These are phyloP conservation scores for Bryconaethiops microstoma DNA, from an alignment of 2,797 vertebrate genomes.

Conservation along the genomic window DNA sequence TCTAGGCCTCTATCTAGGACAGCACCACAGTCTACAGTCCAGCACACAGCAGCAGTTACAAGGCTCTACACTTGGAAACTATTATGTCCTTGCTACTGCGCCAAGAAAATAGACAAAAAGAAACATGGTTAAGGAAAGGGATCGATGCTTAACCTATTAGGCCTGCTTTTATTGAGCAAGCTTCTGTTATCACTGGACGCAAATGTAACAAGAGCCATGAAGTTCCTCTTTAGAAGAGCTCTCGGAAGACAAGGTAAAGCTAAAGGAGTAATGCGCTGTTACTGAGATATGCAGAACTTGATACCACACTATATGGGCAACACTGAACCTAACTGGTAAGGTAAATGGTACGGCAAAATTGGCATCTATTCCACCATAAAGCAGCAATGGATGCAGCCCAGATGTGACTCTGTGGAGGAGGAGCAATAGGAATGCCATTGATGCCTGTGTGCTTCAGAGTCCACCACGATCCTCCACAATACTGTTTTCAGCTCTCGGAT, in stretches of 20 bases:
- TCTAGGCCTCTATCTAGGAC: conserved; percentile 4
- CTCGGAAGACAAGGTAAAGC: conserved; percentile 11
- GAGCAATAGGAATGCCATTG: conserved; percentile 68
- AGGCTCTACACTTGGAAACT: conserved; percentile 54
- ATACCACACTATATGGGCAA: not conserved
- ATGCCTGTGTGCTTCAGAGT: conserved; percentile 62
- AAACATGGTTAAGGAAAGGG: conserved; percentile 47
- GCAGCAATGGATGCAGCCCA: conserved; percentile 20
- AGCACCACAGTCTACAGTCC: conserved; percentile 5
- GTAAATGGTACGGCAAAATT: conserved; percentile 18
- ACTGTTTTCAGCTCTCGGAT: conserved; percentile 23
- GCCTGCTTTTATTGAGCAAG: conserved; percentile 22
- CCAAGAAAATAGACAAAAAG: conserved; percentile 44
- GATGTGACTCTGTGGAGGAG: conserved; percentile 45
- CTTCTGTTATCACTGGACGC: conserved; percentile 35
- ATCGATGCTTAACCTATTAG: conserved; percentile 40
- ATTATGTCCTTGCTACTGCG: conserved; percentile 48
- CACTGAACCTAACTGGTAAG: not conserved
- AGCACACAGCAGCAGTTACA: conserved; percentile 50
- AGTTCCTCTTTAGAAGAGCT: conserved; percentile 15
- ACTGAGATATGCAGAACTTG: conserved; percentile 14
- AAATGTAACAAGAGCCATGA: conserved; percentile 30
- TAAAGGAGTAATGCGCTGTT: conserved; percentile 14
- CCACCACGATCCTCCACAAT: conserved; percentile 59
- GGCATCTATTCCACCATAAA: conserved; percentile 8